These are phyloP conservation scores for Acanthacorydalis orientalis DNA, from an alignment of 2,888 invertebrate species.

Conservation along the genomic window DNA sequence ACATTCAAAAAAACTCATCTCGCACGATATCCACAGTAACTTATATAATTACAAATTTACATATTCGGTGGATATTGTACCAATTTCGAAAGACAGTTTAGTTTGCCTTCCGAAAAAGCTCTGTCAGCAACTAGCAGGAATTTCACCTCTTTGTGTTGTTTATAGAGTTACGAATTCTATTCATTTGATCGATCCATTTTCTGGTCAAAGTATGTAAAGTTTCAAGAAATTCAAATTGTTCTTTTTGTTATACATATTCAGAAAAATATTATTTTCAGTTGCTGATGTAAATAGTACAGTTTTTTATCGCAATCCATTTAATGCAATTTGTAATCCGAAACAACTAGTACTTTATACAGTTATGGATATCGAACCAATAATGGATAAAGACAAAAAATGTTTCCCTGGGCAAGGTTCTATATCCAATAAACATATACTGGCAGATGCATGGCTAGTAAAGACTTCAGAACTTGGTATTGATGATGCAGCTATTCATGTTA, in stretches of 20 bases:
- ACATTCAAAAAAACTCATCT: conserved; percentile 87
- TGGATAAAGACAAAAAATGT: conserved; percentile 52
- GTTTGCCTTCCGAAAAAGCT: conserved; percentile 79
- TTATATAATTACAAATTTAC: conserved; percentile 93
- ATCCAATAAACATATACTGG: conserved; percentile 73
- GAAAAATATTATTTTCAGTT: conserved; percentile 32
- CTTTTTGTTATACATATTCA: neutral
- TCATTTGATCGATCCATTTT: conserved; percentile 82
- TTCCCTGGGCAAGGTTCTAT: conserved; percentile 81
- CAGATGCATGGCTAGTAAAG: conserved; percentile 88
- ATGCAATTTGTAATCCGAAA: conserved; percentile 75
- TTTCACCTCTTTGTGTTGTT: conserved; percentile 77
- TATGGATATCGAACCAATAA: conserved; percentile 78
- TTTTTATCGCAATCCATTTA: conserved; percentile 80
- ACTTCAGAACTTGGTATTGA: conserved; percentile 71
- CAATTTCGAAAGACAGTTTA: conserved; percentile 85
- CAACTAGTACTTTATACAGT: conserved; percentile 84
- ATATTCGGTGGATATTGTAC: conserved; percentile 87
- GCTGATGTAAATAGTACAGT: conserved; percentile 64
- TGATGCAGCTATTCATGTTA: conserved; percentile 66
- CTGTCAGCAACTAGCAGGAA: conserved; percentile 72
- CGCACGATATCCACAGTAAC: conserved; percentile 95
- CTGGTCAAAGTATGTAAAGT: conserved; percentile 53
- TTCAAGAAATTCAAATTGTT: conserved; percentile 2
- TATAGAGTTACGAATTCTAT: conserved; percentile 76